These are phyloP conservation scores for Drosophila ananassae DNA, from an alignment of 1,140 invertebrate species.

Conservation along the genomic window DNA sequence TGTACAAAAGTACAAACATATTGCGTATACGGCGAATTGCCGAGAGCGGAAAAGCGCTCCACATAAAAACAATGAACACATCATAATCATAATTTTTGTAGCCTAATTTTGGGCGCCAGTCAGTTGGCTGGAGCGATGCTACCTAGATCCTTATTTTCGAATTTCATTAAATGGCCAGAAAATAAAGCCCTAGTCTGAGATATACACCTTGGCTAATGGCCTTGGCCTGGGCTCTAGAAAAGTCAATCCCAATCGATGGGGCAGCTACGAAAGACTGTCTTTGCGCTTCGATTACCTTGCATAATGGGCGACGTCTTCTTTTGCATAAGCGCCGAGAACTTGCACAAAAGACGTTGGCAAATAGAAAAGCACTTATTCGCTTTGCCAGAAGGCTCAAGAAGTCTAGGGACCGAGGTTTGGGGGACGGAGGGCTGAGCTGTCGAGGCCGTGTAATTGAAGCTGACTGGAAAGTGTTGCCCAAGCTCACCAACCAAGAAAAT, in stretches of 20 bases:
- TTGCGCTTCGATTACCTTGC: constrained; percentile 73
- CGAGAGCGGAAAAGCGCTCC: constrained; percentile 42
- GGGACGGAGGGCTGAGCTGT: background rate
- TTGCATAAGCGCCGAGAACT: constrained; percentile 63
- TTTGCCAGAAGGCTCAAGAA: constrained; percentile 11
- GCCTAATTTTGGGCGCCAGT: constrained; percentile 66
- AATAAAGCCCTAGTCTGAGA: background rate
- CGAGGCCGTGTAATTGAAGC: constrained; percentile 70
- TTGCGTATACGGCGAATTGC: constrained; percentile 49
- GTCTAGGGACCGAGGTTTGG: background rate
- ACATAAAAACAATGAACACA: constrained; percentile 80
- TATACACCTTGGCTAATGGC: constrained; percentile 5
- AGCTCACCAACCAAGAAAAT: constrained; percentile 28
- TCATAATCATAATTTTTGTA: constrained; percentile 79
- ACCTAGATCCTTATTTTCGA: constrained; percentile 22
- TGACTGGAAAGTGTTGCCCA: constrained; percentile 58
- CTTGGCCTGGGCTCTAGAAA: constrained; percentile 21
- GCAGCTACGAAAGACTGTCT: constrained; percentile 37
- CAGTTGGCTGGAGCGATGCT: constrained; percentile 22
- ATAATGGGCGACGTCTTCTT: constrained; percentile 67
- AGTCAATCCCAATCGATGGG: constrained; percentile 38
- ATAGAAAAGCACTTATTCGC: constrained; percentile 69
- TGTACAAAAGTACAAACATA: background rate
- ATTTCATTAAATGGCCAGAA: constrained; percentile 27
- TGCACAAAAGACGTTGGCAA: constrained; percentile 64